A percentile compares a stretch with the other conserved stretches of the same genome.
Evolutionary conservation across 64 coral and sea anemone genomes (phyloP).

Genomic region (Pocillopora verrucosa): DNA sequence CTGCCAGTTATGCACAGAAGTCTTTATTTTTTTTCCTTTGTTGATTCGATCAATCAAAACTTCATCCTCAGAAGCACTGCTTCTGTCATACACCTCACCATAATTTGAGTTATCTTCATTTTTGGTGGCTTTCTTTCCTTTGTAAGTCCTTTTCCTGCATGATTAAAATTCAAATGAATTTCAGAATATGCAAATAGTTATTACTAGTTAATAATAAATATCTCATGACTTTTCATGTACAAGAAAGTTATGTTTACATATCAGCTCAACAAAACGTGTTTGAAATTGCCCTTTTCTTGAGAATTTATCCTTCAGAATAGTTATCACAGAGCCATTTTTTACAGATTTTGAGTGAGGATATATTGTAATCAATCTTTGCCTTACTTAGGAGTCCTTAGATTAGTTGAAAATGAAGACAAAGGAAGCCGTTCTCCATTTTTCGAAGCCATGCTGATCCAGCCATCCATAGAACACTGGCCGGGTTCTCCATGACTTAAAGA

Average conservation of each 20-base stretch:
- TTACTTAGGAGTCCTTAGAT: not conserved
- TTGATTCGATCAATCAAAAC: not conserved
- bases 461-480: not conserved
- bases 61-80: constrained; percentile 32
- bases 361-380: not conserved
- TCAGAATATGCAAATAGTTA: too few relatives aligned
- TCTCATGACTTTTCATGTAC: too few relatives aligned
- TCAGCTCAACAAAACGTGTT: too few relatives aligned
- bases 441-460: constrained; percentile 23
- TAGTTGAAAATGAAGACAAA: constrained; percentile 2
- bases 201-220: too few relatives aligned
- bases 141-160: not conserved
- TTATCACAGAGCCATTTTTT: too few relatives aligned
- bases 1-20: not conserved
- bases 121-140: constrained; percentile 9
- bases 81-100: constrained; percentile 17
- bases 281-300: too few relatives aligned
- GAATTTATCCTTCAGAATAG: too few relatives aligned
- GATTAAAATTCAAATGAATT: not conserved
- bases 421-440: not conserved
- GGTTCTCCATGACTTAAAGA: not conserved
- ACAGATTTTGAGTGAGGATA: too few relatives aligned
- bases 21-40: not conserved
- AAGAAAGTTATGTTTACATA: too few relatives aligned
- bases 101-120: not conserved